Percentiles rank a stretch among this genome's conserved stretches.
Conservation (phyloP, 2,797 vertebrate species). For the Eptatretus atami region DNA sequence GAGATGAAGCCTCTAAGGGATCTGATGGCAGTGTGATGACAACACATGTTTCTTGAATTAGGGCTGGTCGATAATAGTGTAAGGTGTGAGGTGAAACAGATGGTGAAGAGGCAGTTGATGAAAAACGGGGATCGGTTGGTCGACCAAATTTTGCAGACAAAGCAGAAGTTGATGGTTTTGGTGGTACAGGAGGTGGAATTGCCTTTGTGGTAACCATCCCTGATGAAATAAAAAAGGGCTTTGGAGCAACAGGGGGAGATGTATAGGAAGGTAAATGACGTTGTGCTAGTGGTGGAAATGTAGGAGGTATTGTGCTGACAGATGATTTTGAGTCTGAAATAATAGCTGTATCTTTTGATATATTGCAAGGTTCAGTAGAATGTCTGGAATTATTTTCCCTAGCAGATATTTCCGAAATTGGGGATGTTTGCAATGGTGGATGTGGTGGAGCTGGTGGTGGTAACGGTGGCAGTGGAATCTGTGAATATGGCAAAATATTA, state of each 20-base stretch:
- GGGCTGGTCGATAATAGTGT: slow-evolving; percentile 41
- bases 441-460: slow-evolving; percentile 39
- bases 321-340: no score
- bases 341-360: no score
- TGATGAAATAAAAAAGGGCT: slow-evolving; percentile 52
- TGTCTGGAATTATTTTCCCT: no score
- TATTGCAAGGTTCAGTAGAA: no score
- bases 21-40: slow-evolving; percentile 72
- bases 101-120: slow-evolving; percentile 26
- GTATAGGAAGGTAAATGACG: slow-evolving; percentile 22
- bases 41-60: slow-evolving; percentile 55
- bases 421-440: not conserved
- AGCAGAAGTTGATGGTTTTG: slow-evolving; percentile 26
- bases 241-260: slow-evolving; percentile 74
- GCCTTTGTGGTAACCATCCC: slow-evolving; percentile 52
- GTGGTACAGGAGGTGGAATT: slow-evolving; percentile 54
- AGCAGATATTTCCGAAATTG: no score
- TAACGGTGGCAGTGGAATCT: slow-evolving; percentile 19
- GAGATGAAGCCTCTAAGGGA: slow-evolving; percentile 27
- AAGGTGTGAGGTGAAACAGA: slow-evolving; percentile 33
- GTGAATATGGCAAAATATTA: no score
- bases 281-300: slow-evolving; percentile 38
- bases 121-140: slow-evolving; percentile 24
- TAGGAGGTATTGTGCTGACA: no score
- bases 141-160: slow-evolving; percentile 14